Base-by-base conservation (phyloP, 1,140 invertebrate genomes). In the Aradophagus sp. region DNA sequence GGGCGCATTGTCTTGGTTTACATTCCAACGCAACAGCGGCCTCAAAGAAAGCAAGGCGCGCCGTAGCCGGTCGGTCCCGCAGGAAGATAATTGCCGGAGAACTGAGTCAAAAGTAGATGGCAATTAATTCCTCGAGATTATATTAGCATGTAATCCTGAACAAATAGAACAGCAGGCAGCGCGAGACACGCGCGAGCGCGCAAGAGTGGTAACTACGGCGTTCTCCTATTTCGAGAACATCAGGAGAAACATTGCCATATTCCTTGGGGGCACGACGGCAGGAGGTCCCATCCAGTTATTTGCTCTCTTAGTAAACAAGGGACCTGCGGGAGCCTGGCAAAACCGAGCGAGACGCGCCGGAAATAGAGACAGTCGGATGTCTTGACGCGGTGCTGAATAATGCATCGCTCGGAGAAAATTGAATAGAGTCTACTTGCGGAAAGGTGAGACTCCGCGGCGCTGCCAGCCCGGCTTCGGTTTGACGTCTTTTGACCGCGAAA, bases 301-400 rank as follows among this genome's bases (percentile, higher is more conserved):
- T 77, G 73, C 76, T 75, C 63, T 63, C 58, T 75, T 73, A 68
- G 73, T 75, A 79, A 77, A 77, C 76, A 77, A 62, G 58, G 71
- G 65, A 71, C 55, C 50, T 68, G 73, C 65, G 38, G 53, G 65
- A 77, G 67, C 53, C 58, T n/a, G 12, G 53, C 19, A 34, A 47
- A 70, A 67, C 31, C 15, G 27, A 52, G 41, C 29, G 53, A 67
- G 55, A 65, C 15, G 55, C 45, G 45, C 67, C 72, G 74, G 73
- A 79, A 77, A 79, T 79, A 77, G 73, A 77, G 74, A 77, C 73
- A 77, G 77, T 74, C 67, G 56, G 71, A 74, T 77, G 74, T 71
- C 78, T 78, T 77, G 74, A 72, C 55, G 72, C 42, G 42, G 73
- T 73, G 27, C 72, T 78, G 76, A 78, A 80, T 80, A 80, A 78